phyloP scores from a whole-genome alignment of 37 sponge, comb jelly and placozoan genomes.

The Beroe forskalii region DNA sequence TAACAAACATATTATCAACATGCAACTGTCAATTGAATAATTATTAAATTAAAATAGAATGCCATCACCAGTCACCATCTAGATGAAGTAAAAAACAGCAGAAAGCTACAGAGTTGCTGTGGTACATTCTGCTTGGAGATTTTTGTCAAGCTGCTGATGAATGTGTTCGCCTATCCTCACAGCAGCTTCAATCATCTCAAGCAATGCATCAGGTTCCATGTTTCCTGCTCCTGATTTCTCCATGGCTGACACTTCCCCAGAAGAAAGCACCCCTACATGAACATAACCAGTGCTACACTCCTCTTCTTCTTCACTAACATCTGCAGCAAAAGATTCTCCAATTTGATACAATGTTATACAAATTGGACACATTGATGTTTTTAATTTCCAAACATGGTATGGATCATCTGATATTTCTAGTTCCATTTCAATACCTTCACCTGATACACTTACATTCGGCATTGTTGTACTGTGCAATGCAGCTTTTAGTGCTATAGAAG shows the following conservation, averaged over 20 bases:
- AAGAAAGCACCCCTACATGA: conserved; percentile 44
- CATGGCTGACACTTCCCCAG: conserved; percentile 48
- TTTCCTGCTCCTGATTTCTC: conserved; percentile 65
- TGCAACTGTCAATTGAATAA: no score
- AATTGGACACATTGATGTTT: conserved; percentile 24
- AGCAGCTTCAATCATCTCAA: conserved; percentile 52
- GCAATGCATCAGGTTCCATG: not conserved
- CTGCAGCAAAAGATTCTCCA: conserved; percentile 33
- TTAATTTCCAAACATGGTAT: conserved; percentile 47
- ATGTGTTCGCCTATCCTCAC: conserved; percentile 22
- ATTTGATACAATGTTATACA: conserved; percentile 46
- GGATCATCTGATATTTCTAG: conserved; percentile 53
- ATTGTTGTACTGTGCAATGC: conserved; percentile 53
- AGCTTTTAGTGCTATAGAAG: conserved; percentile 52
- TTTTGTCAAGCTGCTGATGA: conserved; percentile 22
- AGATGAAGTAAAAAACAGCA: no score
- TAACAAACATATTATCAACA: no score
- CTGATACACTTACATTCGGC: conserved; percentile 17
- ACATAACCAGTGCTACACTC: conserved; percentile 25
- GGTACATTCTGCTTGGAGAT: conserved; percentile 16
- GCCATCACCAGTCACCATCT: no score
- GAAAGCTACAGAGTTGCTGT: conserved; percentile 19
- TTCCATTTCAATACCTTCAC: conserved; percentile 59
- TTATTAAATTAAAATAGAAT: no score
- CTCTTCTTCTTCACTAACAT: conserved; percentile 38